These are phyloP conservation scores for Tanaodytes sp. DNA, from an alignment of 2,888 invertebrate genomes.

Conservation along the genomic window DNA sequence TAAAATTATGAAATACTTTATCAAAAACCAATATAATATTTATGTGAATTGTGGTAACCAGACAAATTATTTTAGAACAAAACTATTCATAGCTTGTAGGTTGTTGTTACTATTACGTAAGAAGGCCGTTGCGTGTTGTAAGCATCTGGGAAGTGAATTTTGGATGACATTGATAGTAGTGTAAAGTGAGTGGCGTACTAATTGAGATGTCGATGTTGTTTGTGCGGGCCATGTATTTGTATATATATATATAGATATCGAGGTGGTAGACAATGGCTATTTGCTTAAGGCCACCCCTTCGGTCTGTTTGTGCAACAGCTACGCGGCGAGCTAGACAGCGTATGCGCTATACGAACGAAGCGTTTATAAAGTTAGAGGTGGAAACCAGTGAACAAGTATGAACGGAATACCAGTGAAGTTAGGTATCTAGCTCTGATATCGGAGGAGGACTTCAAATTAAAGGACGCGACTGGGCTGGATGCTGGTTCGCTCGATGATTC, in stretches of 20 bases:
- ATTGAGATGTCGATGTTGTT: conserved; percentile 62
- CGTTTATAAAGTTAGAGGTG: conserved; percentile 48
- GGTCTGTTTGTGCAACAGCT: conserved; percentile 65
- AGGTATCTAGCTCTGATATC: conserved; percentile 59
- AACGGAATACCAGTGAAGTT: conserved; percentile 43
- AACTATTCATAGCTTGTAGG: no score
- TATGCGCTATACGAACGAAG: conserved; percentile 37
- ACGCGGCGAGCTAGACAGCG: conserved; percentile 33
- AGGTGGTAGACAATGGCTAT: conserved; percentile 68
- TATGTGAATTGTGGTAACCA: no score
- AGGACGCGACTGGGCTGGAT: conserved; percentile 66
- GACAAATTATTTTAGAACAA: no score
- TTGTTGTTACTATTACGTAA: conserved; percentile 32
- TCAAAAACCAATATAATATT: no score
- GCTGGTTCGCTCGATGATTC: conserved; percentile 59
- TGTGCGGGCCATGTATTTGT: conserved; percentile 31
- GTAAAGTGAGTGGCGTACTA: conserved; percentile 65
- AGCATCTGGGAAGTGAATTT: conserved; percentile 48
- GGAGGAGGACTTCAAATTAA: conserved; percentile 68
- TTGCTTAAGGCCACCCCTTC: conserved; percentile 70
- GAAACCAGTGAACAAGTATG: conserved; percentile 44
- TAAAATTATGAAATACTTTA: no score
- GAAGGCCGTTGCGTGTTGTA: conserved; percentile 23
- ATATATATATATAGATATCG: conserved; percentile 51
- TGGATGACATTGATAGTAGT: conserved; percentile 60